Conservation (phyloP, 2,113 vertebrate genomes). For the Proterorhinus semilunaris region DNA sequence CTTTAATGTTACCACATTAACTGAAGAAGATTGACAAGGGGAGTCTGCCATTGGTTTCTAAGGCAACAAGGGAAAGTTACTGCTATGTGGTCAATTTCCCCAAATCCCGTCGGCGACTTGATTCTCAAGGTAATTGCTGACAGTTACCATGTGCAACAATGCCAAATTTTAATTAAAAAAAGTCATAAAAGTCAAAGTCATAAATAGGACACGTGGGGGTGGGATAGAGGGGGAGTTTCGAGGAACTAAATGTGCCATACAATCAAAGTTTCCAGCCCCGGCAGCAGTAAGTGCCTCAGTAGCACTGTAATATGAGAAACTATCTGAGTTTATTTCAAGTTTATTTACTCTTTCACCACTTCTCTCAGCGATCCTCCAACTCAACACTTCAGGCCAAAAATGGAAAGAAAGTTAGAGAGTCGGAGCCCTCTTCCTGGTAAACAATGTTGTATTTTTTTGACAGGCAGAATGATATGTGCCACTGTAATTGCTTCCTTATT, state of each 20-base stretch:
- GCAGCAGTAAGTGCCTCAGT: slow-evolving; percentile 29
- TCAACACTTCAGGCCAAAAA: slow-evolving; percentile 46
- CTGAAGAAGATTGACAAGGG: slow-evolving; percentile 30
- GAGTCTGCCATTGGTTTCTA: slow-evolving; percentile 34
- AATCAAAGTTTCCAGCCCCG: slow-evolving; percentile 71
- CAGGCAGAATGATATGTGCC: slow-evolving; percentile 58
- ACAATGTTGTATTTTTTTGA: slow-evolving; percentile 52
- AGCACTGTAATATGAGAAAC: slow-evolving; percentile 58
- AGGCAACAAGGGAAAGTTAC: slow-evolving; percentile 22
- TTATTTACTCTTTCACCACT: slow-evolving; percentile 71
- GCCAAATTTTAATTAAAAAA: slow-evolving; percentile 70
- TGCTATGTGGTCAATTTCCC: slow-evolving; percentile 39
- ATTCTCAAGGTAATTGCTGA: slow-evolving; percentile 51
- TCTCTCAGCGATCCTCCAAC: slow-evolving; percentile 52
- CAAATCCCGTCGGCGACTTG: slow-evolving; percentile 46
- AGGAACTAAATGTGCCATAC: slow-evolving; percentile 64
- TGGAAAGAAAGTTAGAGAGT: slow-evolving; percentile 45
- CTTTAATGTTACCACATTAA: slow-evolving; percentile 36
- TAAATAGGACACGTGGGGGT: slow-evolving; percentile 19
- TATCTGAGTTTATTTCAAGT: slow-evolving; percentile 63
- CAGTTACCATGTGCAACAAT: slow-evolving; percentile 53
- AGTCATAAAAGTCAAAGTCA: slow-evolving; percentile 63
- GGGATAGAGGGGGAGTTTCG: slow-evolving; percentile 36
- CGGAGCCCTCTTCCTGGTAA: slow-evolving; percentile 49
- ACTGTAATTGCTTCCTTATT: slow-evolving; percentile 69